These are phyloP conservation scores for Gallinago undulata DNA, from an alignment of 2,113 vertebrate genomes.

Conservation along the genomic window DNA sequence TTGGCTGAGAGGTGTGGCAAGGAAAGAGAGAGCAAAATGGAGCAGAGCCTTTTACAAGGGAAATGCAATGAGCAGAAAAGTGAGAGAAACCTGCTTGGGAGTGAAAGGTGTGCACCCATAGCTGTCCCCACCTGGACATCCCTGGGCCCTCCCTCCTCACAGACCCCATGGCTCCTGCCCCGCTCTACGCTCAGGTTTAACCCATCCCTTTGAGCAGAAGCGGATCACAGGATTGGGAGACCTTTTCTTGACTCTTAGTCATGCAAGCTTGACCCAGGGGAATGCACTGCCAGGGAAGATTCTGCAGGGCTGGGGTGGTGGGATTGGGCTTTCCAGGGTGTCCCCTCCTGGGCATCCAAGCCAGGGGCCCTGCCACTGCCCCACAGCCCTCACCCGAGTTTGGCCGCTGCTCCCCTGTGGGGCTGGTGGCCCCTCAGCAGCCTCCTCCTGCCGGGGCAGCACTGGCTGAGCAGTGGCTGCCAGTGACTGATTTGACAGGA, in stretches of 20 bases:
- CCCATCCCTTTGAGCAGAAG: background rate
- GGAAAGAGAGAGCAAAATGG: background rate
- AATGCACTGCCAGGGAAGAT: background rate
- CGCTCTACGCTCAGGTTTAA: background rate
- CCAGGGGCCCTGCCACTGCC: rapidly evolving
- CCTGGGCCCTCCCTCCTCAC: background rate
- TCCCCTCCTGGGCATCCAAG: rapidly evolving
- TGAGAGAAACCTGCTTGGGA: background rate
- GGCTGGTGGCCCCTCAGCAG: background rate
- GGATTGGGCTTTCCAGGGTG: background rate
- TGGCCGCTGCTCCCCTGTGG: no score
- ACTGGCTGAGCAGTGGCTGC: background rate
- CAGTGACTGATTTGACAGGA: no score
- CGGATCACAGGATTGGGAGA: background rate
- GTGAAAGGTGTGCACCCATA: no score
- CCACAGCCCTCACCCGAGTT: rapidly evolving
- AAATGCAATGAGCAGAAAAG: background rate
- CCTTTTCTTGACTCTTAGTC: background rate
- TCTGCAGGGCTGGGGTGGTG: rapidly evolving
- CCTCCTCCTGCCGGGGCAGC: rapidly evolving
- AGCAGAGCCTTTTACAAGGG: background rate
- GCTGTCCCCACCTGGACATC: background rate
- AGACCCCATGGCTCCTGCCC: rapidly evolving
- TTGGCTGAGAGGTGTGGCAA: background rate
- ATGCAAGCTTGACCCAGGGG: background rate